These are phyloP conservation scores for Cassiopea xamachana DNA, from an alignment of 30 jellyfish, hydroid and myxozoan genomes.

Conservation along the genomic window DNA sequence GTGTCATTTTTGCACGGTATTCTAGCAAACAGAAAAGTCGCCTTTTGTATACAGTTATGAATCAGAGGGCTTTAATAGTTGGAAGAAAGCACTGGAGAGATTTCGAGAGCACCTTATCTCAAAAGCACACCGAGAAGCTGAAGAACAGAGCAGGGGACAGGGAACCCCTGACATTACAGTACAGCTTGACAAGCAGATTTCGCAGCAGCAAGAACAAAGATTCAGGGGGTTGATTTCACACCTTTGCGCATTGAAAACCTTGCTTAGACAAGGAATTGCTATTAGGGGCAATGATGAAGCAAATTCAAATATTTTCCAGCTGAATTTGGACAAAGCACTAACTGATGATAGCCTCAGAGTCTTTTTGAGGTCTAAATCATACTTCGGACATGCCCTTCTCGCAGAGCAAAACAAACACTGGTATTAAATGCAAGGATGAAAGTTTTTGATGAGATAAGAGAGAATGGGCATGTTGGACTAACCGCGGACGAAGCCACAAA, in stretches of 20 bases:
- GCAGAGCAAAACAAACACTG: conserved; percentile 47
- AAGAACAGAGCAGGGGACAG: conserved; percentile 34
- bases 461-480: conserved; percentile 16
- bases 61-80: conserved; percentile 26
- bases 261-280: conserved; percentile 36
- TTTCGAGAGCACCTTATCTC: conserved; percentile 40
- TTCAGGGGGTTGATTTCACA: conserved; percentile 36
- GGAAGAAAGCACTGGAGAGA: conserved; percentile 46
- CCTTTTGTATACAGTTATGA: conserved; percentile 23
- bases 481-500: conserved; percentile 46
- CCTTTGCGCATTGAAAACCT: conserved; percentile 27
- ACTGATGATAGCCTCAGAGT: conserved; percentile 33
- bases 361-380: conserved; percentile 24
- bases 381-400: conserved; percentile 55
- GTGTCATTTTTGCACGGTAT: conserved; percentile 43
- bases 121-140: conserved; percentile 31
- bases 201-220: conserved; percentile 37
- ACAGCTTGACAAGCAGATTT: conserved; percentile 49
- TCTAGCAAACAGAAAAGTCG: conserved; percentile 37
- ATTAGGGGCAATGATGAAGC: conserved; percentile 25
- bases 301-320: conserved; percentile 38
- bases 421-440: conserved; percentile 31
- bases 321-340: conserved; percentile 49
- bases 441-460: conserved; percentile 44
- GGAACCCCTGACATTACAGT: conserved; percentile 28